Evolutionary conservation across 1,140 invertebrate species (phyloP).

Genomic region (Drosophila varians): DNA sequence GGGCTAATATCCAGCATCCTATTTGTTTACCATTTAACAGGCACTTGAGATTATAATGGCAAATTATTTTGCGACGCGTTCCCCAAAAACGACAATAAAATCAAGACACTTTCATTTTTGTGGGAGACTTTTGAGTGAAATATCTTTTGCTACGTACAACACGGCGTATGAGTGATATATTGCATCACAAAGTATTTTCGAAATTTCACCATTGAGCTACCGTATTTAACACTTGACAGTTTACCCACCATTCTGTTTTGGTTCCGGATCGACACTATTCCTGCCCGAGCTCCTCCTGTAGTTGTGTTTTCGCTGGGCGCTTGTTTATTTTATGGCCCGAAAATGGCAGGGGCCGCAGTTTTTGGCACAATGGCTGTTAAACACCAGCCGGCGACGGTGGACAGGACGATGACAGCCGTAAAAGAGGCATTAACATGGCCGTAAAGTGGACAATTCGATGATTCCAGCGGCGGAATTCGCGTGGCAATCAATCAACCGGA

Average conservation of each 20-base stretch:
- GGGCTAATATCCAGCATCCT: conserved; percentile 2
- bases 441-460: conserved; percentile 67
- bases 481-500: conserved; percentile 65
- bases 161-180: conserved; percentile 18
- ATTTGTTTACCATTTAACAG: conserved; percentile 26
- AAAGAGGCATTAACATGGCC: conserved; percentile 49
- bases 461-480: conserved; percentile 42
- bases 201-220: not conserved
- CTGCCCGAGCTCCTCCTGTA: not conserved
- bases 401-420: conserved; percentile 48
- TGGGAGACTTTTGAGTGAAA: not conserved
- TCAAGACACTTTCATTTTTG: not conserved
- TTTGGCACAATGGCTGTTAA: conserved; percentile 36
- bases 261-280: conserved; percentile 10
- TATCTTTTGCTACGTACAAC: not conserved
- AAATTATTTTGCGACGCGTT: conserved; percentile 33
- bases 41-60: conserved; percentile 19
- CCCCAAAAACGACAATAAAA: not conserved
- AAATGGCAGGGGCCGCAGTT: conserved; percentile 1
- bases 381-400: conserved; percentile 18
- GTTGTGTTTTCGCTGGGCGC: too few relatives aligned
- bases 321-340: conserved; percentile 33
- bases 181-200: too few relatives aligned
- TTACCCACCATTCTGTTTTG: conserved; percentile 35
- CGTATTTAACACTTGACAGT: conserved; percentile 19